Base-by-base conservation (phyloP, 2,113 vertebrate genomes). In the Oncorhynchus masou region DNA sequence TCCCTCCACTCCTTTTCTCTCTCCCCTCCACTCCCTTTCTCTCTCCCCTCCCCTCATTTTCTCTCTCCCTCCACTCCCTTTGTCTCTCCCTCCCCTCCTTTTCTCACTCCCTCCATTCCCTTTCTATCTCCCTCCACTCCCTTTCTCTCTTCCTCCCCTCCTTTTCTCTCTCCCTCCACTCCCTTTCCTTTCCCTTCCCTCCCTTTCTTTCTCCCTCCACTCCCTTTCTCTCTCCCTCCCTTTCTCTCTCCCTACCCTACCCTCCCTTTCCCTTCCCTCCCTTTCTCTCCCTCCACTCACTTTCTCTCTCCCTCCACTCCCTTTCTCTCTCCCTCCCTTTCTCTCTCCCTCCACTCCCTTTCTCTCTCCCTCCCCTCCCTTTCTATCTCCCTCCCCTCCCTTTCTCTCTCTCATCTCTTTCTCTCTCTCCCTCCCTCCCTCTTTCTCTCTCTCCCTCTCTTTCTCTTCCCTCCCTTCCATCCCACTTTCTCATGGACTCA, bases 191-290 rank as follows among this genome's bases (percentile, higher is more conserved):
- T 25, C 25, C 25, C 1, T 25, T 0, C 27, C 0, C 27, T 3
- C 27, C 27, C 3, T 29, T 3, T 29, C 27, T 29, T 3, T 3
- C 3, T 29, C 29, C 29, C 1, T 34, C 49, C 4, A 0, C 3
- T 29, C 29, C 0, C 0, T 29, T 27, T 27, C 25, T 27, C 25
- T 27, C 25, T 25, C 2, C 25, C 25, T 27, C 25, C 25, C 2
- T 49, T 5, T 22, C 39, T 49, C 68, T 22, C 34, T 49, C 3
- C 29, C 25, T 27, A 2, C 2, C 0, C 25, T 27, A 2, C 25
- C 25, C 2, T 2, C 0, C 25, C 2, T 1, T 0, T 1, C 1
- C 29, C 3, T 0, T 0, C 29, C 0, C 29, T 29, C 29, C 29
- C 25, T 2, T 2, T 2, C 25, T 3, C 27, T 3, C 27, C 68